These are phyloP conservation scores for Ceuthmochares aereus DNA, from an alignment of 2,113 vertebrate species.

Conservation along the genomic window DNA sequence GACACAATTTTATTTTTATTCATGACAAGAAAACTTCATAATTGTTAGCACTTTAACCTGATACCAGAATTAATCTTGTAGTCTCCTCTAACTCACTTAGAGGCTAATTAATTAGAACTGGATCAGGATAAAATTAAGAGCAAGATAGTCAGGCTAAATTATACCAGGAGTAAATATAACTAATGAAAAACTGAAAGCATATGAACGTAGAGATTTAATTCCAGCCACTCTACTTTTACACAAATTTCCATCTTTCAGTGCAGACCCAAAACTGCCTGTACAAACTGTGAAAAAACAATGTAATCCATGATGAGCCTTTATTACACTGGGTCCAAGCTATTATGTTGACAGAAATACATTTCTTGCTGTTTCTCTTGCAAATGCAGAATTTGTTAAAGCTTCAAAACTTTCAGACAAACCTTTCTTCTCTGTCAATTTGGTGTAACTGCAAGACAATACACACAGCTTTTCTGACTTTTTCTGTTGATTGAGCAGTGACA, in stretches of 20 bases:
- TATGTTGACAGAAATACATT: not conserved
- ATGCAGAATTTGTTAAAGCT: not conserved
- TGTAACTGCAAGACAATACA: not conserved
- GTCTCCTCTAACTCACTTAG: too few relatives aligned
- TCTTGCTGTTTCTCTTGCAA: not conserved
- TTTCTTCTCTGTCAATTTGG: constrained; percentile 6
- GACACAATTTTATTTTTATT: not conserved
- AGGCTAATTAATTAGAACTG: too few relatives aligned
- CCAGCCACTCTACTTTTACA: not conserved
- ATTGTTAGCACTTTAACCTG: not conserved
- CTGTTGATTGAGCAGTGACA: constrained; percentile 41
- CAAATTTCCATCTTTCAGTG: not conserved
- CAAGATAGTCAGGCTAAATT: not conserved
- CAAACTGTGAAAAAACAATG: not conserved
- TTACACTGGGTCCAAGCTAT: not conserved
- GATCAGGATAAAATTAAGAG: not conserved
- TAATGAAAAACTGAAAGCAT: not conserved
- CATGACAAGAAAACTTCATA: not conserved
- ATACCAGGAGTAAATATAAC: not conserved
- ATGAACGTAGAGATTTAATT: not conserved
- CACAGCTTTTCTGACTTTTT: constrained; percentile 21
- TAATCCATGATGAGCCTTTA: not conserved
- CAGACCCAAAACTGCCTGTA: not conserved
- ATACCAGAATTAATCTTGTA: not conserved
- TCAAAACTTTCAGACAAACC: not conserved